phyloP scores from a whole-genome alignment of 1,140 invertebrate genomes.

The Eumaeus atala region DNA sequence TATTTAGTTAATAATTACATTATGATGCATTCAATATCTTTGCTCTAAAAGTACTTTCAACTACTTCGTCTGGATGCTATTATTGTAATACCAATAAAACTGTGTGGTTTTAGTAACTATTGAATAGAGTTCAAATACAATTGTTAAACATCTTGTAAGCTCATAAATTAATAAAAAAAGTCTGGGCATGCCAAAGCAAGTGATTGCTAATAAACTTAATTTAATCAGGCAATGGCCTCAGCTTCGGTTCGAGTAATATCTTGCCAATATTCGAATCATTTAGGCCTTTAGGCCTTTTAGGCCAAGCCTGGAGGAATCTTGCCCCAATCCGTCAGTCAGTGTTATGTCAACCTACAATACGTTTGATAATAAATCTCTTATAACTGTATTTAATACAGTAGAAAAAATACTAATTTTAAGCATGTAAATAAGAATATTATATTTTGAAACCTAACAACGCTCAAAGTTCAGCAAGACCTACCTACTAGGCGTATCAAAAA shows the following conservation, averaged over 20 bases:
- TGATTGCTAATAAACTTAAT: background rate
- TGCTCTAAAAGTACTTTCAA: background rate
- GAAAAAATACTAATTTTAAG: constrained; percentile 2
- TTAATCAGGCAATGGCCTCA: background rate
- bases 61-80: background rate
- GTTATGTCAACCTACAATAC: background rate
- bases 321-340: constrained; percentile 2
- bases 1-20: constrained; percentile 6
- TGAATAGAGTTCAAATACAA: too few relatives aligned
- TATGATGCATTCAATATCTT: constrained; percentile 1
- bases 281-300: background rate
- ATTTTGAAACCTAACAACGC: constrained; percentile 7
- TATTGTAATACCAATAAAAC: background rate
- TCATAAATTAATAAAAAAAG: too few relatives aligned
- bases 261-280: background rate
- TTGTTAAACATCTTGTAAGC: too few relatives aligned
- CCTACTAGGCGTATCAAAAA: background rate
- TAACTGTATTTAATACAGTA: constrained; percentile 2
- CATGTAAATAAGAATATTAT: constrained; percentile 16
- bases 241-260: constrained; percentile 1
- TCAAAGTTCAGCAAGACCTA: background rate
- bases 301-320: background rate
- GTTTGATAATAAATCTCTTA: background rate
- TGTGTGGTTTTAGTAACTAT: background rate
- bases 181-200: too few relatives aligned